Evolutionary conservation across 2,797 vertebrate species (phyloP), one percentile per base, ranked within the genome.

Genomic region (Gambelia wislizenii): DNA sequence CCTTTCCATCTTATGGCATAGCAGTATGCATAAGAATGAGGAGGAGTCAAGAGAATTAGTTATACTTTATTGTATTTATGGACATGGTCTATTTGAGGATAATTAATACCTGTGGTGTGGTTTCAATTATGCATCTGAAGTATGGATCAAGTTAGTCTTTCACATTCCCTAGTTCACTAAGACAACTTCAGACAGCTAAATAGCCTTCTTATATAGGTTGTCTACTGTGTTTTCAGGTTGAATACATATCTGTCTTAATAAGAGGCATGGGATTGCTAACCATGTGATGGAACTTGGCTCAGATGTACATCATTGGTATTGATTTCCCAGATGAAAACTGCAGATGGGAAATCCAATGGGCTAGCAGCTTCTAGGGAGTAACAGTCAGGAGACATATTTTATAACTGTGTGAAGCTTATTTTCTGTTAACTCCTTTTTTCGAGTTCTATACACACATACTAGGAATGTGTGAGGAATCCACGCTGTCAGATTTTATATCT

Each of bases 311-410:
- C 39, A 30, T 49, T 27, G 10, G 36, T 91, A 90, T 33, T 90
- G 75, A 92, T 92, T 94, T 91, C 18, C n/a, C 74, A 79, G 83
- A 89, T 87, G 83, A 92, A 90, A 49, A 80, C 89, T 49, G 89
- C 77, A 90, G 81, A 84, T 91, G 16, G 54, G 67, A 84, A 88
- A 78, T 3, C 25, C 82, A 93, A 83, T 52, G 80, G 59, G 84
- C 84, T 69, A 78, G 69, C 33, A 89, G 22, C 70, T 2, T 91
- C 52, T 7, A 86, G 56, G 86, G 59, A 69, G n/a, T 52, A 86
- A 89, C 70, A 2, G 1, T 90, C 27, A 85, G 85, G 33, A 79
- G 91, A 93, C 69, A 5, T 70, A 91, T 6, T 30, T 90, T 82
- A 70, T 9, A 56, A 4, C 84, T 77, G 74, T 83, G 83, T 69